These are phyloP conservation scores for Tigriopus californicus DNA, from an alignment of 2,888 invertebrate genomes.

Conservation along the genomic window DNA sequence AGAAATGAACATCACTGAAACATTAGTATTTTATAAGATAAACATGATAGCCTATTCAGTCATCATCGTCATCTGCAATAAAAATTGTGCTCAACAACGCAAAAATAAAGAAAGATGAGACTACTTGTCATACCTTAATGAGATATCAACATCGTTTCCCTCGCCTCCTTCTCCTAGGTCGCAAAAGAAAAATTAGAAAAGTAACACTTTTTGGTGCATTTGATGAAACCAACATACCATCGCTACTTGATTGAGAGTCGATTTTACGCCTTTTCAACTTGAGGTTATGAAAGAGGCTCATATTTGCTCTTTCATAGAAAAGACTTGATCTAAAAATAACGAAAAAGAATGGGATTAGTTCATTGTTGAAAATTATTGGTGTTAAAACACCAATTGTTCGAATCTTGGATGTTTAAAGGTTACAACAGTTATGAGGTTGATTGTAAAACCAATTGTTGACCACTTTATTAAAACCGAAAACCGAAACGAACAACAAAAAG, in stretches of 20 bases:
- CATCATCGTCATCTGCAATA: too few species aligned
- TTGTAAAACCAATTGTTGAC: too few species aligned
- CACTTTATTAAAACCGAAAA: too few species aligned
- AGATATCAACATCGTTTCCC: not conserved
- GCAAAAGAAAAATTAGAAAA: not conserved
- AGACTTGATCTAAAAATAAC: constrained; percentile 13
- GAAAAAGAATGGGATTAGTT: too few species aligned
- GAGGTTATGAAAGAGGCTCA: constrained; percentile 97
- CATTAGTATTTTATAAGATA: too few species aligned
- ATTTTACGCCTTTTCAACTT: constrained; percentile 94
- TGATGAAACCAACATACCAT: constrained; percentile 44
- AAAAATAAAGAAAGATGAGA: constrained; percentile 18
- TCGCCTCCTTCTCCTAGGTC: not conserved
- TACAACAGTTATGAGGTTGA: too few species aligned
- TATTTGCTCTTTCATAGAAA: constrained; percentile 27
- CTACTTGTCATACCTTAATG: constrained; percentile 7
- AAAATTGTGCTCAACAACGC: constrained; percentile 18
- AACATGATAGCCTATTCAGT: too few species aligned
- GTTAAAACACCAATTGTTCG: too few species aligned
- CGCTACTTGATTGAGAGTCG: constrained; percentile 87
- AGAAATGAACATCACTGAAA: not conserved
- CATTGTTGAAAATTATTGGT: too few species aligned
- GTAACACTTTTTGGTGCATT: not conserved
- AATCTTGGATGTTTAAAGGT: too few species aligned
- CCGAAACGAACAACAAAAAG: too few species aligned